Evolutionary conservation across 2,113 vertebrate species (phyloP).

Genomic region (Scalopus aquaticus): DNA sequence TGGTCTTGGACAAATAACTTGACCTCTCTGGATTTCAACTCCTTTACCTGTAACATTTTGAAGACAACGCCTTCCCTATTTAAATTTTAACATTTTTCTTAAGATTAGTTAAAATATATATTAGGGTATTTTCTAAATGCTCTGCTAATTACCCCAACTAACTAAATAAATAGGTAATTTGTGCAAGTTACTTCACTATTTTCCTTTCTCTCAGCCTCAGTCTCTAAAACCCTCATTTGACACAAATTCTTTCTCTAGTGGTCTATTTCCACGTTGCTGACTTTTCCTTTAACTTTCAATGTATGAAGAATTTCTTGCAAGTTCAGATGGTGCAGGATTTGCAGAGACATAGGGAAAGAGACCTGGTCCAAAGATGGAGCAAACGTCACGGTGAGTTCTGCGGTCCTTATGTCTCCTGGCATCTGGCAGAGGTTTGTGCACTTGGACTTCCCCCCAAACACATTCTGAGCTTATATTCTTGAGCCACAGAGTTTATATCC

Average conservation of each 20-base stretch:
- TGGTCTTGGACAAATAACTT: neutral
- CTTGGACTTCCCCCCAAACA: neutral
- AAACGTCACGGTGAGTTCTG: neutral
- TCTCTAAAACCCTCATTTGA: neutral
- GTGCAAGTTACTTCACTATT: neutral
- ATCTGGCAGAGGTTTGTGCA: neutral
- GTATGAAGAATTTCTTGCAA: neutral
- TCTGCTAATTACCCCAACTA: neutral
- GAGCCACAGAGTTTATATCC: neutral
- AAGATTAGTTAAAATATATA: neutral
- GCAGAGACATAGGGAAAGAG: neutral
- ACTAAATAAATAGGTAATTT: neutral
- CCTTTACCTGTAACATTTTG: slow-evolving; percentile 4
- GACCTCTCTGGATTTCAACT: neutral
- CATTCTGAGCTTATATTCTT: slow-evolving; percentile 13
- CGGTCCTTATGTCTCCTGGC: neutral
- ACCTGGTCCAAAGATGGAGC: neutral
- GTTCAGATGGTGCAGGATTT: neutral
- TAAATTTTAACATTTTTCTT: neutral
- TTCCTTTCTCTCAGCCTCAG: neutral
- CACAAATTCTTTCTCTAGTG: slow-evolving; percentile 22
- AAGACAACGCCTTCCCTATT: neutral
- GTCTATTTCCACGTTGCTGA: neutral
- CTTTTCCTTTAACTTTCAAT: slow-evolving; percentile 25
- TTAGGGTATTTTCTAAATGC: neutral